Evolutionary conservation across 2,797 vertebrate species (phyloP).

Genomic region (Chanos chanos): DNA sequence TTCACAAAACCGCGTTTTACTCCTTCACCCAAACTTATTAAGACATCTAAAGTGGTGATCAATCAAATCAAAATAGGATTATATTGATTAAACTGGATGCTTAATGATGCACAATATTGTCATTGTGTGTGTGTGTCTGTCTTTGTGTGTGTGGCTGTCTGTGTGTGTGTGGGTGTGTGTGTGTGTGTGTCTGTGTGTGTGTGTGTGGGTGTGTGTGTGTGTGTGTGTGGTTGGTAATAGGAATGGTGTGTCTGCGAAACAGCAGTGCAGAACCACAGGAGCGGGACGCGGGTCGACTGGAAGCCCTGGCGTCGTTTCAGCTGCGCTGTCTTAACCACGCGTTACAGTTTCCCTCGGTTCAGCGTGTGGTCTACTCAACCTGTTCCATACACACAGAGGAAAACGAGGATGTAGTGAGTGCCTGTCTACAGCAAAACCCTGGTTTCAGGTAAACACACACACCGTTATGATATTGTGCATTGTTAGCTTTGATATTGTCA

Average conservation of each 20-base stretch:
- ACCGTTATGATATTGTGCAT: too few species aligned
- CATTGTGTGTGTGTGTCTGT: background rate
- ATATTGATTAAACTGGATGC: too few species aligned
- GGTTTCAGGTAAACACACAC: constrained; percentile 74
- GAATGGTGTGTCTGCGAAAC: constrained; percentile 75
- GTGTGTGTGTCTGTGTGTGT: background rate
- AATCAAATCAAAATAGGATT: too few species aligned
- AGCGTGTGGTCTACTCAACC: constrained; percentile 86
- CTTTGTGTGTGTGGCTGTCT: background rate
- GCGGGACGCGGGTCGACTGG: constrained; percentile 64
- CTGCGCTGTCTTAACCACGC: constrained; percentile 76
- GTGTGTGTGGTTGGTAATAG: constrained; percentile 60
- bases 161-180: background rate
- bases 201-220: background rate
- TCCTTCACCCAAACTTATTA: too few species aligned
- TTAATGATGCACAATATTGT: too few species aligned
- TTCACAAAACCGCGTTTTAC: too few species aligned
- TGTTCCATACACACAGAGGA: constrained; percentile 88
- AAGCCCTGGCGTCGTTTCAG: constrained; percentile 84
- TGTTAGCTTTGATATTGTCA: too few species aligned
- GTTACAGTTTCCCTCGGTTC: constrained; percentile 79
- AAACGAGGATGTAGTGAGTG: constrained; percentile 83
- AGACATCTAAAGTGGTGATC: too few species aligned
- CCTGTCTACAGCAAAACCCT: constrained; percentile 68
- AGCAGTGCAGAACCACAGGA: constrained; percentile 34